Evolutionary conservation across 2,888 invertebrate species (phyloP).

Genomic region (Drosophila monieri): DNA sequence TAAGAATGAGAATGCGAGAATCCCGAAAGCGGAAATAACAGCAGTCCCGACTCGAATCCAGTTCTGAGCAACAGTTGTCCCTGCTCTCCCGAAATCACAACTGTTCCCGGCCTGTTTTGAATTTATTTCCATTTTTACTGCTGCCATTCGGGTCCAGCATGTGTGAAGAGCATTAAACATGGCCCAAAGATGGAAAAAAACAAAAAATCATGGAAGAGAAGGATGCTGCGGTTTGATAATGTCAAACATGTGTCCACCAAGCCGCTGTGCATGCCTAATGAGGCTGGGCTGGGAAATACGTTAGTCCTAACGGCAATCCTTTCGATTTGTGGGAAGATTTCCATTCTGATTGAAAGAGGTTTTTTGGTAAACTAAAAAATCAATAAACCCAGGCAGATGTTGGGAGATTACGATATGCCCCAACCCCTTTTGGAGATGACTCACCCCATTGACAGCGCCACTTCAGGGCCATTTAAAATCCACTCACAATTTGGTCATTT

Average conservation of each 20-base stretch:
- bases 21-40: constrained; percentile 65
- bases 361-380: not conserved
- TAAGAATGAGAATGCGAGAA: constrained; percentile 41
- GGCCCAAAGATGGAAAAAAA: constrained; percentile 26
- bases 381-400: not conserved
- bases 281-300: constrained; percentile 28
- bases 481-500: constrained; percentile 56
- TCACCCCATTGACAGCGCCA: constrained; percentile 26
- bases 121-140: constrained; percentile 66
- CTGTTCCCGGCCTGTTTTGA: constrained; percentile 62
- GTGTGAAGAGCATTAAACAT: constrained; percentile 61
- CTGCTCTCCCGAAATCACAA: constrained; percentile 62
- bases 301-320: constrained; percentile 35
- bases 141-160: constrained; percentile 29
- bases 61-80: constrained; percentile 68
- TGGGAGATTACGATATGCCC: not conserved
- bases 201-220: constrained; percentile 18
- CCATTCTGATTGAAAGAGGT: constrained; percentile 14
- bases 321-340: constrained; percentile 41
- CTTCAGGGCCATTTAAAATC: constrained; percentile 44
- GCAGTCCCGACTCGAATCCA: constrained; percentile 45
- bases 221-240: constrained; percentile 68
- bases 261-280: constrained; percentile 39
- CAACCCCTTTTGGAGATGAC: constrained; percentile 9
- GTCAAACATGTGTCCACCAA: constrained; percentile 70